Conservation (phyloP, 2,888 invertebrate genomes). For the Stomorhina lunata region DNA sequence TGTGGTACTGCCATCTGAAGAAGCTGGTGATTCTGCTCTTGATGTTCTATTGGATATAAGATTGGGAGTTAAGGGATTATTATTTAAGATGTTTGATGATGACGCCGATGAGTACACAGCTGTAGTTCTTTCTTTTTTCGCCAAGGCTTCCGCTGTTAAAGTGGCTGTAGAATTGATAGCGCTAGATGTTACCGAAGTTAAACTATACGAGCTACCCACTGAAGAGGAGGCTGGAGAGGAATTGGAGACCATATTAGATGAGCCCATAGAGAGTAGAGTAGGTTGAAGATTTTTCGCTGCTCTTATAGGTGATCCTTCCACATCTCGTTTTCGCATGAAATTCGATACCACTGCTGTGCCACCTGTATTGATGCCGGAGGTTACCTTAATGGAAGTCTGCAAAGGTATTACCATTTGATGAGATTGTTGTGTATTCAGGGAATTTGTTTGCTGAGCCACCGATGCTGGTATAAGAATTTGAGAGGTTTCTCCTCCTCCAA, state of each 20-base stretch:
- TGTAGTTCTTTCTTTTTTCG: constrained; percentile 71
- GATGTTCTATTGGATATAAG: constrained; percentile 67
- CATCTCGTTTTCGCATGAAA: constrained; percentile 92
- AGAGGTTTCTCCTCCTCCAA: constrained; percentile 32
- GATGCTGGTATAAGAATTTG: constrained; percentile 67
- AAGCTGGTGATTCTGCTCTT: constrained; percentile 78
- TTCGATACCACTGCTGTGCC: constrained; percentile 77
- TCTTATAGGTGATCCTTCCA: constrained; percentile 85
- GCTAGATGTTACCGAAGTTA: constrained; percentile 58
- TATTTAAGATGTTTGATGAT: constrained; percentile 23
- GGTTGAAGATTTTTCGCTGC: constrained; percentile 83
- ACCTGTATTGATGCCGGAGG: constrained; percentile 69
- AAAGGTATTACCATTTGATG: constrained; percentile 78
- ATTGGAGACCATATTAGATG: constrained; percentile 63
- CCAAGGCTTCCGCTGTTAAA: constrained; percentile 71
- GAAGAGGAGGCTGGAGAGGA: constrained; percentile 48
- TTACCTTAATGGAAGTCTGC: constrained; percentile 76
- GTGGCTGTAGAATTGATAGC: constrained; percentile 34
- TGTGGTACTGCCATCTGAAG: constrained; percentile 88
- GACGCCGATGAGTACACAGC: neutral
- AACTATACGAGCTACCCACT: constrained; percentile 62
- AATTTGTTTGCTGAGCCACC: constrained; percentile 36
- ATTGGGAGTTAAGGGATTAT: neutral
- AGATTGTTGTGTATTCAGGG: constrained; percentile 62
- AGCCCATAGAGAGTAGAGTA: constrained; percentile 77